Percentiles rank a stretch among this genome's conserved stretches.
Evolutionary conservation across 2,797 vertebrate species (phyloP).

Genomic region (Nasua narica): DNA sequence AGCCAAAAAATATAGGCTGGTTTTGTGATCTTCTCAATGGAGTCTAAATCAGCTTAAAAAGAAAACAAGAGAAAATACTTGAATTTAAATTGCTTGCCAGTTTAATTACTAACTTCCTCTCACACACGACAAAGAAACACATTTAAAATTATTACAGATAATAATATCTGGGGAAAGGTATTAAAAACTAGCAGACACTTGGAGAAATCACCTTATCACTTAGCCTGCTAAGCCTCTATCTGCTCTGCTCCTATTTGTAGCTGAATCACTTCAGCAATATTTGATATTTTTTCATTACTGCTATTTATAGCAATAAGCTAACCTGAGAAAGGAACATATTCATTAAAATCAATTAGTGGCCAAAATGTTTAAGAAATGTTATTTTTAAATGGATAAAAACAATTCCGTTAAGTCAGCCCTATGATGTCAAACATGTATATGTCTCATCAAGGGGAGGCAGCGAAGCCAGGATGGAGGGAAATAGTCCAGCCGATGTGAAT

Average conservation of each 20-base stretch:
- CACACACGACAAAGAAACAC: neutral
- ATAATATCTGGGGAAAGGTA: neutral
- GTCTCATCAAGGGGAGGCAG: constrained; percentile 80
- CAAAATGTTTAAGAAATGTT: neutral
- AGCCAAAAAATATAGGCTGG: neutral
- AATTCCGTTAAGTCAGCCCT: neutral
- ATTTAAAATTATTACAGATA: neutral
- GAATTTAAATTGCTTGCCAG: neutral
- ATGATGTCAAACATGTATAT: constrained; percentile 74
- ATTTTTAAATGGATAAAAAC: neutral
- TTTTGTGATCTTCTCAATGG: neutral
- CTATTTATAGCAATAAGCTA: neutral
- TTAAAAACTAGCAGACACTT: neutral
- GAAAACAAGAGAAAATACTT: neutral
- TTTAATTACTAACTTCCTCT: constrained; percentile 37
- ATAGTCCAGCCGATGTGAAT: constrained; percentile 72
- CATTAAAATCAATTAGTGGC: neutral
- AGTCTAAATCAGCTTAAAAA: neutral
- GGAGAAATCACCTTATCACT: neutral
- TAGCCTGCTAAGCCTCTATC: neutral
- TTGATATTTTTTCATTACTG: neutral
- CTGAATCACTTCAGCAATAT: neutral
- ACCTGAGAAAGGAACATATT: neutral
- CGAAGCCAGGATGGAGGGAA: constrained; percentile 76
- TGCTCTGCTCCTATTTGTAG: neutral